phyloP scores from a whole-genome alignment of 1,140 invertebrate species.

The Drosophila ohnishii region DNA sequence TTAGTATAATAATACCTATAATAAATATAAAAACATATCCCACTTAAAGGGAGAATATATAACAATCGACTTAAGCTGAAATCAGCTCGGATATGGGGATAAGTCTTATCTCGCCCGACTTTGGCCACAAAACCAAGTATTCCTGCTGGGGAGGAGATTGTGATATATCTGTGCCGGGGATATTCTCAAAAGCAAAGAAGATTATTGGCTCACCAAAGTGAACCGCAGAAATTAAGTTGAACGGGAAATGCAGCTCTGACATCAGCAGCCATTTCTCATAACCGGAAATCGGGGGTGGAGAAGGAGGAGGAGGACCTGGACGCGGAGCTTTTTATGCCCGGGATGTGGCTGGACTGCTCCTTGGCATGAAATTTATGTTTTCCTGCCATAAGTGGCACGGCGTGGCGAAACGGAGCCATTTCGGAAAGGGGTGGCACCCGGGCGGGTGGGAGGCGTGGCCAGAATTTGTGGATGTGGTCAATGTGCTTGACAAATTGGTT shows the following conservation, averaged over 20 bases:
- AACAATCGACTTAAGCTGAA: background rate
- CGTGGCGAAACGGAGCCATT: slow-evolving; percentile 54
- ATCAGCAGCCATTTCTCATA: slow-evolving; percentile 68
- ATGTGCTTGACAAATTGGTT: slow-evolving; percentile 80
- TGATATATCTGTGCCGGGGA: slow-evolving; percentile 14
- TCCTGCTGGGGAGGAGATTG: background rate
- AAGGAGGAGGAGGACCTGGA: slow-evolving; percentile 10
- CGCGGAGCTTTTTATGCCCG: slow-evolving; percentile 40
- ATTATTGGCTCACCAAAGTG: slow-evolving; percentile 31
- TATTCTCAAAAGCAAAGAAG: slow-evolving; percentile 25
- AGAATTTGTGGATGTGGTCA: slow-evolving; percentile 73
- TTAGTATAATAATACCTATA: too few relatives aligned
- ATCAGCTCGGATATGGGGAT: background rate
- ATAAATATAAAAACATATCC: too few relatives aligned
- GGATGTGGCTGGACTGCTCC: slow-evolving; percentile 42
- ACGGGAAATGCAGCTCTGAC: slow-evolving; percentile 60
- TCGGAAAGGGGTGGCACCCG: slow-evolving; percentile 17
- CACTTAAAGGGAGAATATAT: background rate
- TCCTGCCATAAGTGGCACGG: slow-evolving; percentile 75
- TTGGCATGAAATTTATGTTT: slow-evolving; percentile 77
- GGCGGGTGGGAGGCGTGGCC: slow-evolving; percentile 11
- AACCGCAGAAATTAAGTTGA: slow-evolving; percentile 56
- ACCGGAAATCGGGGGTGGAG: slow-evolving; percentile 35
- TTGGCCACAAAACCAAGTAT: slow-evolving; percentile 7
- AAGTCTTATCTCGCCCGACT: background rate